Evolutionary conservation across 2,888 invertebrate species (phyloP).

Genomic region (Pollenia angustigena): DNA sequence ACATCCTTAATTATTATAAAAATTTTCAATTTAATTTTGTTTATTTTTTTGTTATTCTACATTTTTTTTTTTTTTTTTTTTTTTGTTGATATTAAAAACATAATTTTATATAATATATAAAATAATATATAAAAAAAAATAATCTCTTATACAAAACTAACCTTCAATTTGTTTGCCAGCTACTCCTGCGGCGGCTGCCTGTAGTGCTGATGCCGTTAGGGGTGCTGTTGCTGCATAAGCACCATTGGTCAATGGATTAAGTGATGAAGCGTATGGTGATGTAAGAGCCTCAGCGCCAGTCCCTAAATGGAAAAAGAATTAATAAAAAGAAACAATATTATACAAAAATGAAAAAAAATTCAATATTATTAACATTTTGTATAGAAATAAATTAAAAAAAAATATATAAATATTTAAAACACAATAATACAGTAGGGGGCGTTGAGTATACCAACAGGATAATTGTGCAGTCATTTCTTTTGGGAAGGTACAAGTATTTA

Average conservation of each 20-base stretch:
- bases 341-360: slow-evolving; percentile 28
- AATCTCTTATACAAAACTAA: slow-evolving; percentile 79
- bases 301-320: slow-evolving; percentile 84
- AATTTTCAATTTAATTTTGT: neutral
- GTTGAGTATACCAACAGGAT: slow-evolving; percentile 21
- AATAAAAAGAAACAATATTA: slow-evolving; percentile 20
- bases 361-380: slow-evolving; percentile 62
- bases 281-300: slow-evolving; percentile 86
- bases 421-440: neutral
- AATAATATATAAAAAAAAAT: neutral
- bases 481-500: slow-evolving; percentile 1
- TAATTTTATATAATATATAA: neutral
- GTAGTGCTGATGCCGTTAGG: slow-evolving; percentile 87
- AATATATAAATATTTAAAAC: neutral
- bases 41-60: neutral
- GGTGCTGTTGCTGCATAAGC: slow-evolving; percentile 85
- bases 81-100: neutral
- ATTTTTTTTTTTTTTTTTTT: slow-evolving; percentile 1
- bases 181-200: slow-evolving; percentile 90
- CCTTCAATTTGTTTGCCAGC: slow-evolving; percentile 97
- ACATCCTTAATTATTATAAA: too few species aligned
- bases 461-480: slow-evolving; percentile 51
- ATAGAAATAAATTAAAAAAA: slow-evolving; percentile 4
- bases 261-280: slow-evolving; percentile 85
- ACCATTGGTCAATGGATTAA: slow-evolving; percentile 84